Conservation (phyloP, 2,113 vertebrate species). For the Chamaetylas fuelleborni region DNA sequence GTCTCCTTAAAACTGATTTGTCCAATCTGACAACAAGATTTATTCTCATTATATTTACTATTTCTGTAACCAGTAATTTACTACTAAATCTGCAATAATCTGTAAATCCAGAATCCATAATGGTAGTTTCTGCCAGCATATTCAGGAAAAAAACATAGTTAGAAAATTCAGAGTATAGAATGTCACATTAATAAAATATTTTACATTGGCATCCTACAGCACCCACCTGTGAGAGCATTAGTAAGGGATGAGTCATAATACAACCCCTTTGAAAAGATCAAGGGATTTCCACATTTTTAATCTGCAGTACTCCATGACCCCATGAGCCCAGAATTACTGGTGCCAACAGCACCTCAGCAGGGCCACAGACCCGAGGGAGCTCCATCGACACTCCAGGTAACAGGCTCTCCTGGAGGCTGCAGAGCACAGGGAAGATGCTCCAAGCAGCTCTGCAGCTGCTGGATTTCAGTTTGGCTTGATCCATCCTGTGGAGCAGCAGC, state of each 20-base stretch:
- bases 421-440: background rate
- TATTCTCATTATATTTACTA: background rate
- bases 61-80: background rate
- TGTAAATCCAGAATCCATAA: background rate
- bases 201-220: background rate
- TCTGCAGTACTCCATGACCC: background rate
- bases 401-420: background rate
- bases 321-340: background rate
- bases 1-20: background rate
- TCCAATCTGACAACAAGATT: background rate
- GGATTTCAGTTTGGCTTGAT: background rate
- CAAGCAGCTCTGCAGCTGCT: background rate
- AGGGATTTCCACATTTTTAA: background rate
- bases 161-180: background rate
- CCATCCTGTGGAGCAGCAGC: background rate
- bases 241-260: background rate
- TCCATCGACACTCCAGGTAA: rapidly evolving
- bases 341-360: background rate
- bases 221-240: background rate
- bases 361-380: background rate
- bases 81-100: background rate
- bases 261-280: background rate
- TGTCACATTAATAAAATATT: background rate
- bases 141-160: background rate
- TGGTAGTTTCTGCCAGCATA: background rate